These are phyloP conservation scores for Nestor notabilis DNA, from an alignment of 2,113 vertebrate genomes.

Conservation along the genomic window DNA sequence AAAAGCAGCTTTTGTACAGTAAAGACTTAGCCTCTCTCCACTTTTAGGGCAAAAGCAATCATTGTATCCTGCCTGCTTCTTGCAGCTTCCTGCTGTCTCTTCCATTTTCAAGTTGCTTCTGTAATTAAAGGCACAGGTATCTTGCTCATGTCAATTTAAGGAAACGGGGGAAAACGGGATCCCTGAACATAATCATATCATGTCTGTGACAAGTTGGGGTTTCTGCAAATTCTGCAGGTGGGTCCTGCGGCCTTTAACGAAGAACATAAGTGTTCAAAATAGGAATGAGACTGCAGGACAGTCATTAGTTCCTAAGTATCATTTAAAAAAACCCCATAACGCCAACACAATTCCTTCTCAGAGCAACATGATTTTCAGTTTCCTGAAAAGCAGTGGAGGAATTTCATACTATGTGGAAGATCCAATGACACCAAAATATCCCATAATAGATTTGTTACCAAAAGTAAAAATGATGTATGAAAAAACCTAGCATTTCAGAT, in stretches of 20 bases:
- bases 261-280: neutral
- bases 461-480: accelerated
- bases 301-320: neutral
- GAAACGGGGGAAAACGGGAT: neutral
- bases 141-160: neutral
- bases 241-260: neutral
- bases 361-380: neutral
- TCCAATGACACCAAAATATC: neutral
- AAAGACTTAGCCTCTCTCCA: neutral
- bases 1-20: neutral
- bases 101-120: neutral
- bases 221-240: neutral
- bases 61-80: neutral
- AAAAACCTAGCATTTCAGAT: neutral
- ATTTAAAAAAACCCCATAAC: accelerated
- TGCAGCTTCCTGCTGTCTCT: neutral
- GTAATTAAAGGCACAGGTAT: neutral
- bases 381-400: neutral
- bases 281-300: neutral
- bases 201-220: neutral
- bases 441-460: neutral
- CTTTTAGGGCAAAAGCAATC: neutral
- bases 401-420: neutral
- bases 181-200: accelerated
- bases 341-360: neutral